Base-by-base conservation (phyloP, 2,113 vertebrate genomes). In the Macrotis lagotis region DNA sequence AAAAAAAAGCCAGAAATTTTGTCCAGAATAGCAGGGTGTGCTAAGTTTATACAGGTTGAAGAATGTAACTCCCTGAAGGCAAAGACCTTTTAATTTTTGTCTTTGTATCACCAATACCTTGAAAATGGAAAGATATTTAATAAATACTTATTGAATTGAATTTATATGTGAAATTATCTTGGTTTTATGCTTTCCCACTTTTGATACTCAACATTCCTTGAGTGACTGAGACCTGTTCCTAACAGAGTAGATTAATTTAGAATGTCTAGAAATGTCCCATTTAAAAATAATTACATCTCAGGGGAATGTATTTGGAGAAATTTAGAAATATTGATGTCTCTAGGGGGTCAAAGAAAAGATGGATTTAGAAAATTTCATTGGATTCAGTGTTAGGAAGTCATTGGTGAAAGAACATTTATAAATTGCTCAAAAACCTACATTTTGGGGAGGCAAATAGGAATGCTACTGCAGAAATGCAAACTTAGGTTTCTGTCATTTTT, bases 61-160 rank as follows among this genome's bases (percentile, higher is more conserved):
- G 66, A 83, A 22, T 44, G 19, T 44, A 24, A 83, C n/a, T 83
- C n/a, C 66, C 19, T 93, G n/a, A 53, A 12, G 92, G 37, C 3
- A 90, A 53, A 91, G 92, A 91, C 22, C 10, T 1, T 91, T 49
- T 92, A 47, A 91, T 52, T 19, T 95, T 94, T 48, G 92, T 94
- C 66, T 94, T 25, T 92, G 93, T 95, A 88, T 55, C n/a, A 1
- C 2, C 83, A 55, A 7, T 48, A 26, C 25, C 83, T 52, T 91
- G 1, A 74, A n/a, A 52, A 66, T 26, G 51, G 44, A 9, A 55
- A 24, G 94, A 88, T 92, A 93, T 28, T 94, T 50, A n/a, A 50
- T 48, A 96, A 93, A 95, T 92, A 0, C 44, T 90, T 94, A 89
- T 92, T 47, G 31, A 66, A 93, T 44, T 92, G 90, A 95, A 74